Conservation (phyloP, 2,113 vertebrate species). For the Micronisus gabar region DNA sequence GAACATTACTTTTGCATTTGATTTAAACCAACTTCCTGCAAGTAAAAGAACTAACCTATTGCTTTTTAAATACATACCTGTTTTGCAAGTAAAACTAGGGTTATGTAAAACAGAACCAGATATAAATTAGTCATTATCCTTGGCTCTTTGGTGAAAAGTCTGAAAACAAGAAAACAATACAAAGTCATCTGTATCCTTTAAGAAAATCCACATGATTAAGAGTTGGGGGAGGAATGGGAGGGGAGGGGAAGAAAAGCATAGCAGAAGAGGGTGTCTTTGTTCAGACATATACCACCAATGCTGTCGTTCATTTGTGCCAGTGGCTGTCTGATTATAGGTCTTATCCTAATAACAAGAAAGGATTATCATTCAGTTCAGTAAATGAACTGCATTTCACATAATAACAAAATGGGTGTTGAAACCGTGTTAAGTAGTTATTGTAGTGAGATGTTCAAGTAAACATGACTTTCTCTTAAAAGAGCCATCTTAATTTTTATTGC, state of each 20-base stretch:
- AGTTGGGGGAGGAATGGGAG: neutral
- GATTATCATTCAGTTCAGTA: neutral
- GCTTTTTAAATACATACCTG: slow-evolving; percentile 75
- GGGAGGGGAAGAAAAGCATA: neutral
- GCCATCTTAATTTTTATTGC: neutral
- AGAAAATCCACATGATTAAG: neutral
- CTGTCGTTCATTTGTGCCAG: neutral
- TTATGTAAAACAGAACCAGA: slow-evolving; percentile 88
- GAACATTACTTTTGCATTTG: neutral
- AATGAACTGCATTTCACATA: neutral
- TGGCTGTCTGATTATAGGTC: neutral
- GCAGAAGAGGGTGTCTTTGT: neutral
- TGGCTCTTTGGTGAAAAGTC: slow-evolving; percentile 75
- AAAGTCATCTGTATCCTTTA: neutral
- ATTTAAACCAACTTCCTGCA: neutral
- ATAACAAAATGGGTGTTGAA: neutral
- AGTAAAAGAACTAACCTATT: neutral
- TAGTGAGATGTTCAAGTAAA: neutral
- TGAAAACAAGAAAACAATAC: slow-evolving; percentile 23
- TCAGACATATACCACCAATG: neutral
- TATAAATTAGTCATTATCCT: slow-evolving; percentile 84
- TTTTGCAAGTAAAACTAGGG: slow-evolving; percentile 87
- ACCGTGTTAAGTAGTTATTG: neutral
- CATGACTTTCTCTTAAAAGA: neutral
- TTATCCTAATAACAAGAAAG: fast-evolving